Base-by-base conservation (phyloP, 2,797 vertebrate genomes). In the Crenuchus spilurus region DNA sequence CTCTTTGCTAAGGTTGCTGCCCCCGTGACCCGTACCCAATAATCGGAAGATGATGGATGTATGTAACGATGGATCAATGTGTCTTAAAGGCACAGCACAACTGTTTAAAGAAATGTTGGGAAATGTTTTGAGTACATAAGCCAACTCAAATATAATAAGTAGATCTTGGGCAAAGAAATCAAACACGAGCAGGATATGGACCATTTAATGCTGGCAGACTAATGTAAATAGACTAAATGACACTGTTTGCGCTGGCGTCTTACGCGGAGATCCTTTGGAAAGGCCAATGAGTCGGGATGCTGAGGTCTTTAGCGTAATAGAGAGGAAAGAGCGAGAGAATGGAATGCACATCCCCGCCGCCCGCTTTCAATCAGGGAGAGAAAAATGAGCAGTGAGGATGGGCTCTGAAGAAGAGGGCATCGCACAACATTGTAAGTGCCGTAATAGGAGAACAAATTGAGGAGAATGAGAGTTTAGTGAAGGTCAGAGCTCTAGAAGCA, bases 401-500 rank as follows among this genome's bases (percentile, higher is more conserved):
- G 58, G 61, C 74, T 70, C 24, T 70, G 55, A 80, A 78, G 72
- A 80, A 75, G 76, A 69, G 46, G 64, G 67, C 72, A 75, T 74
- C 37, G 78, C 69, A 54, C 44, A 55, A 75, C 78, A 80, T 73
- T 75, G 69, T 79, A 69, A 80, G 77, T 82, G 78, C 48, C 51
- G 75, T 75, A 79, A 80, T 75, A 70, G 72, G 64, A 77, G 64
- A 67, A 64, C 72, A 80, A 82, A 80, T 82, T 78, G 71, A 64
- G 79, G 69, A 72, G 75, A 80, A 77, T 77, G 69, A 72, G 76
- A 77, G 78, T 77, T 82, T 80, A 78, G 81, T 72, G 68, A 80
- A 82, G 75, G 81, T 80, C 78, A 80, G 60, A 72, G 54, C 77
- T 77, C 69, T 35, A 41, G 61, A 66, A 75, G 78, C 67, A 77